Conservation (phyloP, 1,140 invertebrate genomes). For the Apis cerana region DNA sequence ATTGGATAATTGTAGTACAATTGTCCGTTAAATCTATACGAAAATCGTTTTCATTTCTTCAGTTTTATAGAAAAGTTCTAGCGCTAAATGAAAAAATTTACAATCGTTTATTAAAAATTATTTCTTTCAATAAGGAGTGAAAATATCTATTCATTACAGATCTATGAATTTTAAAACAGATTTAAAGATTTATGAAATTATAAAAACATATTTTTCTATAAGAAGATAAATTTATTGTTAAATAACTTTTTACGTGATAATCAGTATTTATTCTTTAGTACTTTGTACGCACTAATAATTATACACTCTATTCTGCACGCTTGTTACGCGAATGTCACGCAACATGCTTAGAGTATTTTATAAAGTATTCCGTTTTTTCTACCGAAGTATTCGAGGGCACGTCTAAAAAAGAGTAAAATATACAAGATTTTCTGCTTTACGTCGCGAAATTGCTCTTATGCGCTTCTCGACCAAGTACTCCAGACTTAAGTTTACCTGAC, state of each 20-base stretch:
- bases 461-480: slow-evolving; percentile 50
- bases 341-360: slow-evolving; percentile 22
- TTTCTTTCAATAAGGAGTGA: no score
- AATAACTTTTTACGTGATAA: not conserved
- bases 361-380: slow-evolving; percentile 32
- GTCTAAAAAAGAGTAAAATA: slow-evolving; percentile 45
- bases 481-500: slow-evolving; percentile 48
- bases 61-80: no score
- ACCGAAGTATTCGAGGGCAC: slow-evolving; percentile 24
- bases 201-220: no score
- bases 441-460: slow-evolving; percentile 46
- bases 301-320: not conserved
- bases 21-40: no score
- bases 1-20: no score
- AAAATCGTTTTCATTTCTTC: no score
- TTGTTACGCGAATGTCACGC: slow-evolving; percentile 13
- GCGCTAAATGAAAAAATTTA: no score
- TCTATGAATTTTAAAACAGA: no score
- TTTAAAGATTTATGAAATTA: no score
- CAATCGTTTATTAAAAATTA: no score
- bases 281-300: not conserved
- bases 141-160: no score
- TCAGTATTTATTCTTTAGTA: not conserved
- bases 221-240: no score
- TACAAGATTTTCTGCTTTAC: slow-evolving; percentile 55